These are phyloP conservation scores for Gephyroberyx darwinii DNA, from an alignment of 2,797 vertebrate genomes.

Conservation along the genomic window DNA sequence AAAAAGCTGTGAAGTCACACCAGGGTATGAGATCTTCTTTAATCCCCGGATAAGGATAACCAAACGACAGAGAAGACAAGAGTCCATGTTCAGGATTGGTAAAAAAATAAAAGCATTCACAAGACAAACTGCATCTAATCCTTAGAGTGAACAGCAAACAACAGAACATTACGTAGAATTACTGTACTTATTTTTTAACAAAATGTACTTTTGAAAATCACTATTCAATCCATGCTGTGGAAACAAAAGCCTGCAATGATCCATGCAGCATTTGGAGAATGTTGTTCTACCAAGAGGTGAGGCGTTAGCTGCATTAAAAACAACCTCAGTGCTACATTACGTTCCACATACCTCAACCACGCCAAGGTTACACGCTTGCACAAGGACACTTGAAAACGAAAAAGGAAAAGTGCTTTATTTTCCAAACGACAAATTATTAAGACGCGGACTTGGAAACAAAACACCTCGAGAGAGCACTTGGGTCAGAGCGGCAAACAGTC, in stretches of 20 bases:
- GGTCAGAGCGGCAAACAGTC: slow-evolving; percentile 55
- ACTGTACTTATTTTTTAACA: slow-evolving; percentile 33
- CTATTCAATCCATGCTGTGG: background rate
- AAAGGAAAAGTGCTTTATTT: slow-evolving; percentile 61
- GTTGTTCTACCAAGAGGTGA: slow-evolving; percentile 44
- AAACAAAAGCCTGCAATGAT: slow-evolving; percentile 54
- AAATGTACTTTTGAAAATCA: slow-evolving; percentile 48
- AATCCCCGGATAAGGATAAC: slow-evolving; percentile 55
- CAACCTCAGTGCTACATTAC: slow-evolving; percentile 56
- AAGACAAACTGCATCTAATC: slow-evolving; percentile 49
- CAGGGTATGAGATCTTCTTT: slow-evolving; percentile 50
- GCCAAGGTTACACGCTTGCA: slow-evolving; percentile 56
- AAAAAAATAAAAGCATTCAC: slow-evolving; percentile 61
- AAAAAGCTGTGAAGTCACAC: slow-evolving; percentile 37
- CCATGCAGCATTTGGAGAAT: slow-evolving; percentile 64
- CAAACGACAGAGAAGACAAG: slow-evolving; percentile 57
- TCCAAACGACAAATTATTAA: slow-evolving; percentile 26
- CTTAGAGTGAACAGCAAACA: slow-evolving; percentile 47
- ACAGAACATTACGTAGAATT: slow-evolving; percentile 53
- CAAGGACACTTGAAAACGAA: slow-evolving; percentile 77
- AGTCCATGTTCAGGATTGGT: slow-evolving; percentile 29
- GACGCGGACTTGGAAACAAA: slow-evolving; percentile 34
- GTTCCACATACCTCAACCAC: slow-evolving; percentile 64
- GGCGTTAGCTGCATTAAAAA: slow-evolving; percentile 46
- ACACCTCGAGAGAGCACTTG: slow-evolving; percentile 65